Evolutionary conservation across 2,113 vertebrate genomes (phyloP), one percentile per base, ranked within the genome.

Genomic region (Conger conger): DNA sequence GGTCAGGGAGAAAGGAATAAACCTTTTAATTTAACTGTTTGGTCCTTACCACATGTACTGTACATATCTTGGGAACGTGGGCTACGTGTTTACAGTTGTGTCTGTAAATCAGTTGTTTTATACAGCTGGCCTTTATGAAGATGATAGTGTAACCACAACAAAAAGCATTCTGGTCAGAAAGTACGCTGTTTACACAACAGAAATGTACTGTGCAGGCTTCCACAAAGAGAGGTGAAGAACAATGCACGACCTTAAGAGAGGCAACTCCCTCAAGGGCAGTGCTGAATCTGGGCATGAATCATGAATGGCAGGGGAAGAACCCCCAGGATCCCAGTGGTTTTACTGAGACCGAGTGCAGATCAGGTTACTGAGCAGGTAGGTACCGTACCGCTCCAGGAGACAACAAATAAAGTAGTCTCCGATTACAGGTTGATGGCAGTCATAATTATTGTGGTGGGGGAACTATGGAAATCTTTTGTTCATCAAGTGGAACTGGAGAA

Each of bases 321-420:
- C 38, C 79, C 15, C 79, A 80, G 37, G 37, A 80, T 80, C 79
- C 18, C 37, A 7, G 40, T 80, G 79, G 37, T 33, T 73, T 73
- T 73, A 73, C 68, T 33, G 27, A 33, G 68, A 33, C 7, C 27
- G n/a, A 73, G 68, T 73, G 68, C 68, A 33, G 68, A n/a, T 73
- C 68, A 73, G 68, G 68, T 73, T 73, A 73, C 68, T n/a, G 68
- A 30, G 68, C 68, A 73, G 68, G 68, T 73, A 73, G 68, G 68
- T 33, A 33, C 68, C 27, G 60, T 73, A 33, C 68, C n/a, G n/a
- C 68, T 73, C 27, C 18, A 20, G 57, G 57, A 63, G 57, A 63
- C 57, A 63, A 63, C 57, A 63, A 63, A 63, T 63, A 63, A 63
- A 63, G 23, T 27, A 63, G 57, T 63, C 68, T 73, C 68, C 68